Conservation (phyloP, 2,797 vertebrate species). For the Alfaro cultratus region DNA sequence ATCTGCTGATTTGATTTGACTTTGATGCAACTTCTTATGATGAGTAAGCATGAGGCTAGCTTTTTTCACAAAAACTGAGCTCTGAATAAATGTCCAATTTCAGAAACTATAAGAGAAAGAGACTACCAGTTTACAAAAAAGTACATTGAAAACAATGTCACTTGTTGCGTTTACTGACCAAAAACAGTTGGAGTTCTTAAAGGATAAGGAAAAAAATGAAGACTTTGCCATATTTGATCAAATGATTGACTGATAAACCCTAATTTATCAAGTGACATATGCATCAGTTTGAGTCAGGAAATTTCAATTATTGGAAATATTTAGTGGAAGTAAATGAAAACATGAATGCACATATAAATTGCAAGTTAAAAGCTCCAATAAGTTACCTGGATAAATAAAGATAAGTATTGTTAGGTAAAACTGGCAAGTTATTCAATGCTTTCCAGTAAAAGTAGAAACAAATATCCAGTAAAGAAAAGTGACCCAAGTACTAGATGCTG, state of each 20-base stretch:
- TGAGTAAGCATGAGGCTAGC: neutral
- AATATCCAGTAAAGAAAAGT: neutral
- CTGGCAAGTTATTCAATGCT: neutral
- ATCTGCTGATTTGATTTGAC: neutral
- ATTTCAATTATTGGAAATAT: neutral
- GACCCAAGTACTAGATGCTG: neutral
- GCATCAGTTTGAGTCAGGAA: neutral
- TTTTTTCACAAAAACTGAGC: neutral
- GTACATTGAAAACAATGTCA: neutral
- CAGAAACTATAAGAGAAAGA: neutral
- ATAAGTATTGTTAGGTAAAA: neutral
- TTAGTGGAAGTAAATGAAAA: neutral
- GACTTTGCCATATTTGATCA: no score
- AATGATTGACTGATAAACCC: no score
- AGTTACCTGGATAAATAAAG: neutral
- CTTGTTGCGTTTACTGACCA: neutral
- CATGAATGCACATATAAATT: neutral
- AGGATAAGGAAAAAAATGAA: no score
- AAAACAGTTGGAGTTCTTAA: neutral
- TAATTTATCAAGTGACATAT: neutral
- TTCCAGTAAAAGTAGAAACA: neutral
- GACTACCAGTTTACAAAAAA: neutral
- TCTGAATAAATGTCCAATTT: neutral
- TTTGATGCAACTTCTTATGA: neutral
- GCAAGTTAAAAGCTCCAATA: neutral